Evolutionary conservation across 2,113 vertebrate genomes (phyloP), one percentile per base, ranked within the genome.

Genomic region (Rhinolophus sinicus): DNA sequence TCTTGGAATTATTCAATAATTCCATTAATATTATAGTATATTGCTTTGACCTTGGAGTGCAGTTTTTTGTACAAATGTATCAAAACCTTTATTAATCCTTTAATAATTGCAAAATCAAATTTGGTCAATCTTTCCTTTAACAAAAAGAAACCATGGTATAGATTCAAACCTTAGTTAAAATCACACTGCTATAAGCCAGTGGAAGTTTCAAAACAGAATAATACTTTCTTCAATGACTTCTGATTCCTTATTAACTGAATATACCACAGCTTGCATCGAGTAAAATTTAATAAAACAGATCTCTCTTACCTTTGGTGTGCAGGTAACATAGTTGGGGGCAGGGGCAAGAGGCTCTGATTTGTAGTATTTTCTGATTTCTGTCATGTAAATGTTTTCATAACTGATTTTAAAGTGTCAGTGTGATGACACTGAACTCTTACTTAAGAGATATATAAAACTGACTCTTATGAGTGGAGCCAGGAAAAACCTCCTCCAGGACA

Each of bases 1-100:
- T 95, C 81, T 91, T 92, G 50, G 21, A 94, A 97, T 94, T 97
- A 94, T 91, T 95, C 93, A 96, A 76, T 97, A 95, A 96, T 97
- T 94, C 94, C 81, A 95, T 96, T 95, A 95, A 84, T 94, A 76
- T 56, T 95, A 92, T 72, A 90, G 60, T 76, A 93, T 70, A 35
- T 28, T 78, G 30, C 35, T 96, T 95, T 95, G 96, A 98, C 86
- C 95, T 97, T 96, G 78, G 78, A 2, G 70, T 96, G 54, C 2
- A 28, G 10, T 91, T 94, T 95, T 96, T 96, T 15, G 40, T 87
- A 64, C 44, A 93, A 94, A 93, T 78, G 24, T 89, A 90, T 89
- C 21, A 89, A 89, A 94, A 64, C 35, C 8, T 30, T 78, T 84
- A 90, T 94, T 93, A 97, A 97, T 21, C 21, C 95, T 22, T 93